These are phyloP conservation scores for Albula glossodonta DNA, from an alignment of 2,113 vertebrate genomes.

Conservation along the genomic window DNA sequence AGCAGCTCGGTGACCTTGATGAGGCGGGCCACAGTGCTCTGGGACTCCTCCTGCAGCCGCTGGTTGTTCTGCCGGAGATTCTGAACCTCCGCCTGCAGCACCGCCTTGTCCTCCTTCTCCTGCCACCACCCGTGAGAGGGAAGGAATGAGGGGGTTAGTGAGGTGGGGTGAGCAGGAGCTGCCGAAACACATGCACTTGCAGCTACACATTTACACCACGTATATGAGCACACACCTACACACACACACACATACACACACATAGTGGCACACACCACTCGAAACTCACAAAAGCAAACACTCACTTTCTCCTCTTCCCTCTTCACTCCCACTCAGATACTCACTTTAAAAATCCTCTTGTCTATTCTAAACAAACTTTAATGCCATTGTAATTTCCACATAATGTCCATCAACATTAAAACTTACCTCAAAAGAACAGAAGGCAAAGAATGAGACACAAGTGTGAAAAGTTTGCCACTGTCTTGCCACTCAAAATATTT, in stretches of 20 bases:
- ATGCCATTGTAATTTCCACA: not conserved
- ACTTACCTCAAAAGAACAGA: not conserved
- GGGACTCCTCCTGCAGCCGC: slow-evolving; percentile 80
- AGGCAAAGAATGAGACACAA: not conserved
- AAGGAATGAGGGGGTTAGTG: not conserved
- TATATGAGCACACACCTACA: not conserved
- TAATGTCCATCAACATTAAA: not conserved
- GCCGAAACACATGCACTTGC: not conserved
- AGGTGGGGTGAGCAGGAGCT: not conserved
- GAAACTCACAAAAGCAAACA: not conserved
- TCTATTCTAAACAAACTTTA: not conserved
- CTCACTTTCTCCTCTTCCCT: not conserved
- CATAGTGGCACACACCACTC: not conserved
- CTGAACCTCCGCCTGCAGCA: slow-evolving; percentile 86
- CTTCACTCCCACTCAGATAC: not conserved
- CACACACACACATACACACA: not conserved
- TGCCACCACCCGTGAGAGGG: slow-evolving; percentile 46
- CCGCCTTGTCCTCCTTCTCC: slow-evolving; percentile 87
- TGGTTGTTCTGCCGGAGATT: slow-evolving; percentile 83
- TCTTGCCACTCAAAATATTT: not conserved
- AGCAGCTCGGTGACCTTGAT: slow-evolving; percentile 84
- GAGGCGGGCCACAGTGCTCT: slow-evolving; percentile 80
- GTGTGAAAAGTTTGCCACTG: not conserved
- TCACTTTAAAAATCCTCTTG: not conserved
- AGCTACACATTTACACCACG: not conserved